phyloP scores from a whole-genome alignment of 2,888 invertebrate species.

The Ferrisia virgata region DNA sequence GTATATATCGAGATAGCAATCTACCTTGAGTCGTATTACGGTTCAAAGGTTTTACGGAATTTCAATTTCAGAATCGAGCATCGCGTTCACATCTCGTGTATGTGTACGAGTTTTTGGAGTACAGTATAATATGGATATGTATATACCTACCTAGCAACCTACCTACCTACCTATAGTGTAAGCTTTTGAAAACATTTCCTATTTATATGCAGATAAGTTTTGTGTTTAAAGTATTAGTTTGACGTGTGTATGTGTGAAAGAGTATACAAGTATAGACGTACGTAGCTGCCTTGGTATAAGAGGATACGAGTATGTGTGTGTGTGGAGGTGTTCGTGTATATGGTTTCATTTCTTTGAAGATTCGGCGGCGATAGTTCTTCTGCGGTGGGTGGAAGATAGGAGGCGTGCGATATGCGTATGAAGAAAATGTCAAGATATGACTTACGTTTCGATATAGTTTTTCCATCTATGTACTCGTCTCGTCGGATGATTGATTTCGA shows the following conservation, averaged over 20 bases:
- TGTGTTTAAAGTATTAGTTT: conserved; percentile 34
- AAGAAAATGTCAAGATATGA: conserved; percentile 18
- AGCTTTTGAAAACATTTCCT: conserved; percentile 36
- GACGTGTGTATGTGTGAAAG: not conserved
- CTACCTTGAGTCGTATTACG: conserved; percentile 23
- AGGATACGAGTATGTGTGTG: not conserved
- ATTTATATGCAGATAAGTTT: conserved; percentile 41
- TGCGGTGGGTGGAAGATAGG: not conserved
- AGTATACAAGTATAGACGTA: not conserved
- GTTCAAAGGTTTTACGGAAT: conserved; percentile 36
- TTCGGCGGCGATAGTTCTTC: not conserved
- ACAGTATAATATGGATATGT: not conserved
- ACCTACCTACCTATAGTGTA: conserved; percentile 1
- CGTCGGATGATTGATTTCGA: conserved; percentile 17
- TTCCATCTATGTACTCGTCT: not conserved
- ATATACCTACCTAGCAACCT: not conserved
- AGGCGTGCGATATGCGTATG: not conserved
- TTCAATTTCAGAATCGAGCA: conserved; percentile 35
- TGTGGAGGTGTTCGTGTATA: not conserved
- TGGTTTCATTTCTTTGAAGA: conserved; percentile 24
- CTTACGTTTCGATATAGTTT: conserved; percentile 16
- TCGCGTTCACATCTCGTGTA: not conserved
- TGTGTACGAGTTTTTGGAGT: not conserved
- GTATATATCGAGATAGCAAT: not conserved
- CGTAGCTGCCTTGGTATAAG: not conserved